Conservation (phyloP, 2,797 vertebrate species). For the Tauraco hartlaubi region DNA sequence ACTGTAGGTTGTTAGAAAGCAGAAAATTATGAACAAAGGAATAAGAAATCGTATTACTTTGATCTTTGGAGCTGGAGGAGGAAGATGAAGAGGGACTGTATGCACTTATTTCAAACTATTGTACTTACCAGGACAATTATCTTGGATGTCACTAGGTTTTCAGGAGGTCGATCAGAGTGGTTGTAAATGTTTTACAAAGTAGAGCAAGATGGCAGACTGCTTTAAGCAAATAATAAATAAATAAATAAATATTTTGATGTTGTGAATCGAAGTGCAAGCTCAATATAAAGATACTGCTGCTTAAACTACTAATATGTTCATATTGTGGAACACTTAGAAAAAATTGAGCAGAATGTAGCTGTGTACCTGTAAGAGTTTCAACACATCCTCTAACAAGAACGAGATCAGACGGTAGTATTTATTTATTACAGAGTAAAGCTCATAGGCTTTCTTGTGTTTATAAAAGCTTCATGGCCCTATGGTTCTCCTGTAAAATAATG, state of each 20-base stretch:
- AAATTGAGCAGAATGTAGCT: background rate
- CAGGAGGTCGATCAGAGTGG: background rate
- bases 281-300: background rate
- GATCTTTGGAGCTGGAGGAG: background rate
- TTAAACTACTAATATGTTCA: background rate
- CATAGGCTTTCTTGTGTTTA: conserved; percentile 47
- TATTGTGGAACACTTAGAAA: background rate
- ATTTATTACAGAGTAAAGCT: conserved; percentile 68
- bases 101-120: background rate
- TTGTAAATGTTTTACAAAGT: conserved; percentile 71
- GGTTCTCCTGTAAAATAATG: conserved; percentile 84
- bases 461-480: conserved; percentile 58
- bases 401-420: conserved; percentile 47
- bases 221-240: conserved; percentile 17
- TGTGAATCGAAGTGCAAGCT: background rate
- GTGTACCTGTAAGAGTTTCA: conserved; percentile 7
- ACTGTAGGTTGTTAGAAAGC: conserved; percentile 34
- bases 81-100: conserved; percentile 23
- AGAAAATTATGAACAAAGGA: conserved; percentile 14
- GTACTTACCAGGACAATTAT: background rate
- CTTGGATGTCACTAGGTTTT: conserved; percentile 38
- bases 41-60: background rate
- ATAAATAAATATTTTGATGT: background rate
- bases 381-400: conserved; percentile 2
- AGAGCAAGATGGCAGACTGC: background rate